Evolutionary conservation across 2,888 invertebrate species (phyloP), one percentile per base, ranked within the genome.

Genomic region (Melikaiella ostensackeni): DNA sequence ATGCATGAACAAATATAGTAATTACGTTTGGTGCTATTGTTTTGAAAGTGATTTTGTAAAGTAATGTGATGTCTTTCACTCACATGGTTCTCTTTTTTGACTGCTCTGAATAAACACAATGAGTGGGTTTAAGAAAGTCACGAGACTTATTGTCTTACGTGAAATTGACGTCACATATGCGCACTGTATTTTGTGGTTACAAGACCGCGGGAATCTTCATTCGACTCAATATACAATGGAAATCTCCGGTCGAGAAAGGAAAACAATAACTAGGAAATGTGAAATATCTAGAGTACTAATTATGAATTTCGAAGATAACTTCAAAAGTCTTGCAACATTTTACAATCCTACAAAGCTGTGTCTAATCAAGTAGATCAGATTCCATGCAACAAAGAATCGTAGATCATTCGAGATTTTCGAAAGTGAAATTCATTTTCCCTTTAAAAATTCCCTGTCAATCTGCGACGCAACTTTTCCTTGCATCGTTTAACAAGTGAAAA

Each of bases 221-320:
- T 50, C 46, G 46, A 30, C 50, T 50, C 50, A 50, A 70, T 70
- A 33, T n/a, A 70, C 27, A 70, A 75, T 79, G 70, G 30, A 66
- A 75, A 66, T 50, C 42, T 73, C 30, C 16, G 59, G 24, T 76
- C 77, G 80, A 75, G 74, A 78, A 38, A 76, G 59, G 21, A 77
- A 73, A 70, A 83, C 81, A 84, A 83, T 82, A 77, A 78, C 78
- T 76, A 83, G 84, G 82, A 83, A 84, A 82, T 82, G 76, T 61
- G 78, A 62, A 75, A 66, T 64, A 76, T 63, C 74, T 75, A 74
- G 74, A 73, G 59, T 76, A 70, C 76, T 82, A 79, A 82, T 82
- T 82, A 79, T 77, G 21, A 70, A 61, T 80, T 75, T 74, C 19
- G 42, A 63, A 77, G 75, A 75, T 30, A 66, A 78, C 46, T 50